Evolutionary conservation across 1,140 invertebrate genomes (phyloP), one percentile per base, ranked within the genome.

Genomic region (Leptinotarsa defecta): DNA sequence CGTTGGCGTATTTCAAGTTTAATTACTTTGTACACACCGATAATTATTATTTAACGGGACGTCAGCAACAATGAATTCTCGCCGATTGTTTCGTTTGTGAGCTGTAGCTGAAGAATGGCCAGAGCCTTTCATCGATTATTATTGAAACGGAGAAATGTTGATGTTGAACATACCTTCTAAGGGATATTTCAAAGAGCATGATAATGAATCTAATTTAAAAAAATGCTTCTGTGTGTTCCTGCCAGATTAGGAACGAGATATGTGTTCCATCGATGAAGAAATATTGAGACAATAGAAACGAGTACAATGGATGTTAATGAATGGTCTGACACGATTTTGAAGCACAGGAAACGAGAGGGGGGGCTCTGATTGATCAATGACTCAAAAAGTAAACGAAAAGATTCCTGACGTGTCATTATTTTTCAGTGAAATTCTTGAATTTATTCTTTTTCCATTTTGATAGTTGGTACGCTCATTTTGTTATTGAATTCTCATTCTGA

Each of bases 51-150:
- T 57, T 57, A 57, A 57, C 52, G 52, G 52, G 52, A 57, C n/a
- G n/a, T 15, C 6, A 0, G 52, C 52, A 57, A 57, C 52, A 57
- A 57, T 57, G n/a, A 13, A 57, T 43, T 43, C 34, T 43, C 2
- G 34, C 11, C 34, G 34, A 43, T 43, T 43, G 52, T 19, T 17
- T 57, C 52, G 17, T 57, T 15, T 13, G 52, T 57, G 15, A 57
- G 52, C 15, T 17, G 52, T 57, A 57, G 13, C 52, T 57, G 52
- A 5, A 57, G 13, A 57, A 57, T n/a, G n/a, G 15, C 15, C n/a
- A 15, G n/a, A 57, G 52, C n/a, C 52, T 57, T 19, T 57, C 52
- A 57, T 57, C 52, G 52, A 57, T 57, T 57, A 57, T 57, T 57
- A 57, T 57, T 57, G n/a, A 17, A 57, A 57, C 11, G 8, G 34